Base-by-base conservation (phyloP, 1,140 invertebrate genomes). In the Phymastichus coffea region DNA sequence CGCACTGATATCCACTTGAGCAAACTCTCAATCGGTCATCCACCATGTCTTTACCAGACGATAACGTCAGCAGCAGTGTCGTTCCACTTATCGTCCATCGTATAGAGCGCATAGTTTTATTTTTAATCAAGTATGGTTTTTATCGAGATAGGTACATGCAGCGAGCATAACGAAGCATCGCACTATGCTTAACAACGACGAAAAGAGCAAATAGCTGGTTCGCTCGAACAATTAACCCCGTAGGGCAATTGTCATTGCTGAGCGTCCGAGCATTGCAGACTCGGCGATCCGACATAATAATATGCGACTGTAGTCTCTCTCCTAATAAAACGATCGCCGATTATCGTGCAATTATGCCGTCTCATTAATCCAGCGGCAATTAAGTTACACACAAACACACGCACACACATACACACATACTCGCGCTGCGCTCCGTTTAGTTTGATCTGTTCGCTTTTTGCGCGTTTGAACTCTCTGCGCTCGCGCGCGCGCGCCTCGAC, bases 281-380 rank as follows among this genome's bases (percentile, higher is more conserved):
- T 67, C 65, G 61, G 59, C 62, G 62, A 56, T 37, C 51, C 47
- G 30, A 51, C 44, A 63, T 78, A 77, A 78, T 77, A 77, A 78
- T 78, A 77, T 78, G 74, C 74, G 71, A 67, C 63, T 59, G 56
- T 44, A 38, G 51, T 22, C 30, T 47, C 40, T 35, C 65, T 59
- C 67, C 72, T 76, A 78, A 78, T 74, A 76, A 78, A 77, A 77
- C 74, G 73, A 78, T 78, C 69, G 75, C 54, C 72, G 74, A 77
- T 78, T 76, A 77, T 76, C 74, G 71, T 75, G 75, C 73, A 78
- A 79, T 78, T 78, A 79, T 78, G 74, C 75, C 75, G 76, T 78
- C 76, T 78, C 75, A 78, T 78, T 78, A 79, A 79, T 79, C 74
- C 74, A 69, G 49, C 61, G 55, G 71, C 70, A 79, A 76, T 76